Base-by-base conservation (phyloP, 2,888 invertebrate genomes). In the Rhamphomyia laevipes region DNA sequence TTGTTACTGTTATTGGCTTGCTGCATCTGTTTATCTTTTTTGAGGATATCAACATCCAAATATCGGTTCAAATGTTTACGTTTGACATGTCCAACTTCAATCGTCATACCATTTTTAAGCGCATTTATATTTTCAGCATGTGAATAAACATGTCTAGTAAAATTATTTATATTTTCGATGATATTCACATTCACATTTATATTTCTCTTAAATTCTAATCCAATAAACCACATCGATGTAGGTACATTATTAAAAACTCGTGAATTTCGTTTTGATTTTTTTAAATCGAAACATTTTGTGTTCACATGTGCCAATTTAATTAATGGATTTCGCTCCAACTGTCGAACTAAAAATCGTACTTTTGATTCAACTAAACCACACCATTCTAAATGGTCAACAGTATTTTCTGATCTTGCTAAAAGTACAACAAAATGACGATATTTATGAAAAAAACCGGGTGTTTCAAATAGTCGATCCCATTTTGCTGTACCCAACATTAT, bases 391-490 rank as follows among this genome's bases (percentile, higher is more conserved):
- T 93, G 93, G 66, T 94, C 91, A 56, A 88, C 88, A 7, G 86
- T 74, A 17, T 79, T 77, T 51, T 80, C 78, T 3, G 93, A 86
- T 60, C 82, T 83, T 0, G 90, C 93, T 52, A 91, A 75, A 49
- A 97, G 73, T 54, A 95, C 89, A 51, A 99, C 90, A 71, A 93
- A 99, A 74, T 99, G 97, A 61, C 88, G 89, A 76, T 96, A 96
- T 68, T 78, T 73, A 0, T 76, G 74, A 68, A 90, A 91, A 76
- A 99, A 99, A 65, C 88, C 88, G 1, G 92, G 89, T 1, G 92
- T 86, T 60, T 96, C 92, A 71, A 99, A 99, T 15, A 99, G 74
- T 47, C 85, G 83, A 60, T 86, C 83, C 99, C 99, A 99, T 1
- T 78, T 74, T 45, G 84, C 81, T 63, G 86, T 87, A 13, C 86